A percentile compares a stretch with the other conserved stretches of the same genome.
Conservation (phyloP, 2,888 invertebrate species). For the Onchidella celtica region DNA sequence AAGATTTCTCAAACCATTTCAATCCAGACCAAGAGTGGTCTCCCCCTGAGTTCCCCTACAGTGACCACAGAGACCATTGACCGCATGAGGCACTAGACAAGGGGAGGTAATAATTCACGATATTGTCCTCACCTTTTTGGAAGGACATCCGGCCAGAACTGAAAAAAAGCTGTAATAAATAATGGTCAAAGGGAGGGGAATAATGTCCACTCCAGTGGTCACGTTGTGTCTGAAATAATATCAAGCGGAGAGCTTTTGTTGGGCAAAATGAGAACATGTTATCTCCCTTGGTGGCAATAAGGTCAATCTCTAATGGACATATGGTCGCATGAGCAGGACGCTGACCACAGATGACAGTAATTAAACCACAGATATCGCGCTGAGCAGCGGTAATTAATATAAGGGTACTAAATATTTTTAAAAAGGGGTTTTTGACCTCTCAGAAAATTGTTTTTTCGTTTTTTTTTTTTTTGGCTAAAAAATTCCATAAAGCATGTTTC, state of each 20-base stretch:
- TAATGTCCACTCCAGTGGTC: conserved; percentile 34
- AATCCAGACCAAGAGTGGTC: conserved; percentile 12
- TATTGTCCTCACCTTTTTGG: conserved; percentile 5
- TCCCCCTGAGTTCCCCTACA: conserved; percentile 19
- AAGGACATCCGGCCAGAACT: not conserved
- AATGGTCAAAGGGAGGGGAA: conserved; percentile 1
- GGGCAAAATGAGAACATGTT: conserved; percentile 22
- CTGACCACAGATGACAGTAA: no score
- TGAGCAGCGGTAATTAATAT: no score
- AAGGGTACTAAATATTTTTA: no score
- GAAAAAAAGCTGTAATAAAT: conserved; percentile 35
- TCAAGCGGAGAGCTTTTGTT: not conserved
- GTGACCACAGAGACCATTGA: conserved; percentile 28
- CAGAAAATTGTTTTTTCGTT: no score
- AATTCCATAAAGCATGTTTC: no score
- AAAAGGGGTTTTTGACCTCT: no score
- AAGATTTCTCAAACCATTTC: no score
- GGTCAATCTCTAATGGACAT: conserved; percentile 5
- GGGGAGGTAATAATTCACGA: conserved; percentile 20
- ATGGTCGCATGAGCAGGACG: not conserved
- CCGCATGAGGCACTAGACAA: not conserved
- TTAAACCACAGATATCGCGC: no score
- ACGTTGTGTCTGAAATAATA: conserved; percentile 14
- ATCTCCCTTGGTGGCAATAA: not conserved
- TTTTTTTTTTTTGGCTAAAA: no score